Conservation (phyloP, 2,888 invertebrate species). For the Drosophila niveifrons region DNA sequence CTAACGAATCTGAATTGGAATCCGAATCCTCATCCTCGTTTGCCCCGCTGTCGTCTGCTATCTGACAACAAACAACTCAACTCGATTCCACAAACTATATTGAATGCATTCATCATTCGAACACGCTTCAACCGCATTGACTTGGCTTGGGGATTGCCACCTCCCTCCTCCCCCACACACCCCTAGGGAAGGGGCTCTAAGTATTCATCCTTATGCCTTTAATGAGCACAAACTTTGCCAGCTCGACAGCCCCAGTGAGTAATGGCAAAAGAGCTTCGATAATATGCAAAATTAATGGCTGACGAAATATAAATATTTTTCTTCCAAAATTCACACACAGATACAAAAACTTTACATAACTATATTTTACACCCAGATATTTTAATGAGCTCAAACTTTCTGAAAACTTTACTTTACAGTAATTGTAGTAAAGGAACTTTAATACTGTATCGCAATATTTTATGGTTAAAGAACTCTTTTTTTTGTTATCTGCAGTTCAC, state of each 20-base stretch:
- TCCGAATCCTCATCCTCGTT: neutral
- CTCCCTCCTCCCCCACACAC: neutral
- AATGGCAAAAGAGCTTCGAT: neutral
- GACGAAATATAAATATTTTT: neutral
- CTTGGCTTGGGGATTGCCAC: neutral
- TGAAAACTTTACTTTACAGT: neutral
- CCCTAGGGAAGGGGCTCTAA: neutral
- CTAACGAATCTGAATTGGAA: constrained; percentile 20
- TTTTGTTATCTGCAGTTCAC: neutral
- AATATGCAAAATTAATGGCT: constrained; percentile 1
- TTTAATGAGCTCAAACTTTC: neutral
- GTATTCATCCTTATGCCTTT: neutral
- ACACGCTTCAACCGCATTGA: neutral
- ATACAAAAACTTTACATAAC: neutral
- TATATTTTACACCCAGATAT: neutral
- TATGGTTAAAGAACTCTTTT: too few species aligned
- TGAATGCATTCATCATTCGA: constrained; percentile 23
- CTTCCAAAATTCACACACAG: neutral
- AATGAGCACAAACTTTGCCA: neutral
- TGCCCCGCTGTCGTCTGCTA: neutral
- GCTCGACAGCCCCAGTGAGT: neutral
- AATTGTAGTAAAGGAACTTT: too few species aligned
- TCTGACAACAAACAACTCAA: constrained; percentile 11
- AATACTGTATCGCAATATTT: too few species aligned
- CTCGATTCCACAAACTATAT: constrained; percentile 16